A percentile compares a stretch with the other conserved stretches of the same genome.
Conservation (phyloP, 2,113 vertebrate genomes). For the Tetrax tetrax region DNA sequence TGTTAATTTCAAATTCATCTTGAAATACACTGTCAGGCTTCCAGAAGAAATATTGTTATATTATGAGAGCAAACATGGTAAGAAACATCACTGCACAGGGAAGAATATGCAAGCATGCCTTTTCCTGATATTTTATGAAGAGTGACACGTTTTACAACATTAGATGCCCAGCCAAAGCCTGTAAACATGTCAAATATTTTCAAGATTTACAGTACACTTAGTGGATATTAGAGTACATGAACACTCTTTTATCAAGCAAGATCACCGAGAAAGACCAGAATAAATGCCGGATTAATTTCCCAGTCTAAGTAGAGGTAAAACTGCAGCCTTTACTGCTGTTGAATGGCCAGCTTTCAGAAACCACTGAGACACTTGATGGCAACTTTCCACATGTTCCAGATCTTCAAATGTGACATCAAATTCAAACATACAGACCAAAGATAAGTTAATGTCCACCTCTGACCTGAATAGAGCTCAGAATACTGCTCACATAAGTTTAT, state of each 20-base stretch:
- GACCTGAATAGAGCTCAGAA: neutral
- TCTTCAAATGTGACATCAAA: neutral
- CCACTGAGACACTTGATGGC: neutral
- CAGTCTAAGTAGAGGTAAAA: neutral
- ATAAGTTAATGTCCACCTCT: neutral
- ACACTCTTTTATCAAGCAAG: neutral
- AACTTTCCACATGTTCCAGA: neutral
- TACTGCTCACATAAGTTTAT: neutral
- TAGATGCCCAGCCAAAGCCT: neutral
- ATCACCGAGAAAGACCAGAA: neutral
- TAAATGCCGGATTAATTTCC: neutral
- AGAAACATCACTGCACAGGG: neutral
- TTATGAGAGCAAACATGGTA: neutral
- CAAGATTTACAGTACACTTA: neutral
- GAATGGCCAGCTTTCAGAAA: neutral
- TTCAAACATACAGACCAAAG: neutral
- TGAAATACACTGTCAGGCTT: neutral
- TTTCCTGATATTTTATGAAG: neutral
- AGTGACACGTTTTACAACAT: neutral
- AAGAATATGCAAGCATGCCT: neutral
- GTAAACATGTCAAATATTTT: neutral
- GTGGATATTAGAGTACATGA: neutral
- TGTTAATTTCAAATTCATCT: neutral
- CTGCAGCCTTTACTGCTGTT: neutral
- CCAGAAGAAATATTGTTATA: neutral